These are phyloP conservation scores for Onchidella celtica DNA, from an alignment of 2,888 invertebrate genomes.

Conservation along the genomic window DNA sequence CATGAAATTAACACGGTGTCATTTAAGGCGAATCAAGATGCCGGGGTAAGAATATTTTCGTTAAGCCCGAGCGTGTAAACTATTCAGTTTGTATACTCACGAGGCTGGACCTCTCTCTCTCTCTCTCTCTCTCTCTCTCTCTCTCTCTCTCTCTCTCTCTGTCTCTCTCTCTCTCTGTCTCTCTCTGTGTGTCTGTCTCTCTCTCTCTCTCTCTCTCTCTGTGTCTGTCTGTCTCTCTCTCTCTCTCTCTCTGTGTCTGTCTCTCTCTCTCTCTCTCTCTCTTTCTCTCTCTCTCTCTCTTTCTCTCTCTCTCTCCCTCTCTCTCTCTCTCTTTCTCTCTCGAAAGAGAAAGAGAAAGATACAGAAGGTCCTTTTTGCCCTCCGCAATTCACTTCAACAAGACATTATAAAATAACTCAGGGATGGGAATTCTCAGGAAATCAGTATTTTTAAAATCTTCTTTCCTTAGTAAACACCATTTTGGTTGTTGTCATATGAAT, in stretches of 20 bases:
- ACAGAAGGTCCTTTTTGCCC: too few relatives aligned
- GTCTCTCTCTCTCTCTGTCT: neutral
- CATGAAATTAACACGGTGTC: too few relatives aligned
- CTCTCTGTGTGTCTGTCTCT: neutral
- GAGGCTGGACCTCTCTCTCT: neutral
- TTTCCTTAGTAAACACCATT: too few relatives aligned
- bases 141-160: neutral
- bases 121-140: conserved; percentile 22
- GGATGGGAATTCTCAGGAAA: too few relatives aligned
- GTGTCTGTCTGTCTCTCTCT: neutral
- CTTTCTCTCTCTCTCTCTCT: neutral
- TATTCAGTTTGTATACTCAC: too few relatives aligned
- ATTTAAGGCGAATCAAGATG: too few relatives aligned
- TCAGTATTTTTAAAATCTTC: too few relatives aligned
- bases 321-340: conserved; percentile 2
- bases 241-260: neutral
- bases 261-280: conserved; percentile 1
- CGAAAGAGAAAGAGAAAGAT: too few relatives aligned
- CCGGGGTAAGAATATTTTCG: too few relatives aligned
- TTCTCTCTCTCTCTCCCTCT: neutral
- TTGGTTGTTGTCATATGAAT: too few relatives aligned
- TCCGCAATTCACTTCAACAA: too few relatives aligned
- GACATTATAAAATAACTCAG: neutral
- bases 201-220: neutral
- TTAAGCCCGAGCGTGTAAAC: too few relatives aligned